phyloP scores from a whole-genome alignment of 2,797 vertebrate species.

The Alexandromys oeconomus region DNA sequence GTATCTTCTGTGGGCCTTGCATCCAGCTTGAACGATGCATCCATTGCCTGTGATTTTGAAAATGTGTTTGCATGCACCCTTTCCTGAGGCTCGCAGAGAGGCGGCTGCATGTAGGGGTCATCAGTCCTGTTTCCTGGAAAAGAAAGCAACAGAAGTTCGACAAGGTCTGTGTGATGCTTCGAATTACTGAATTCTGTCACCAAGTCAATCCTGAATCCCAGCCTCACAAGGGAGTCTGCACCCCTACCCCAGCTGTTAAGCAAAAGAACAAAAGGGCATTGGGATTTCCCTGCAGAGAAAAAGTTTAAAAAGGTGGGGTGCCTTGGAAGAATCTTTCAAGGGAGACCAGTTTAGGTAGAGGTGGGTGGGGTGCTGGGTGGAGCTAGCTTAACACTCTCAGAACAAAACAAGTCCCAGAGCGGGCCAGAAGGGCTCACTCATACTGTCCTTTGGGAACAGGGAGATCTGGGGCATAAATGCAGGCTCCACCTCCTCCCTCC shows the following conservation, averaged over 20 bases:
- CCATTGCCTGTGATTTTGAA: background rate
- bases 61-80: background rate
- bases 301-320: background rate
- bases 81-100: background rate
- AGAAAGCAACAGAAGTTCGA: background rate
- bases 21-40: background rate
- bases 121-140: background rate
- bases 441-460: background rate
- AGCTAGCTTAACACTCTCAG: background rate
- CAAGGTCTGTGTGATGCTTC: background rate
- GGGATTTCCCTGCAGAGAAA: background rate
- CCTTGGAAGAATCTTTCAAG: slow-evolving; percentile 11
- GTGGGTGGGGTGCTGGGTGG: too few species aligned
- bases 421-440: background rate
- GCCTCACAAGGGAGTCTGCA: background rate
- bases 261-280: background rate
- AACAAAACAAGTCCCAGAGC: background rate
- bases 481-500: background rate
- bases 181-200: background rate
- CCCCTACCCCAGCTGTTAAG: background rate
- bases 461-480: background rate
- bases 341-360: background rate
- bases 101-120: background rate
- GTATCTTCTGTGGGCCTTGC: background rate
- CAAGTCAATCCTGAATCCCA: background rate